A percentile compares a stretch with the other conserved stretches of the same genome.
Conservation (phyloP, 2,113 vertebrate species). For the Caracal caracal region DNA sequence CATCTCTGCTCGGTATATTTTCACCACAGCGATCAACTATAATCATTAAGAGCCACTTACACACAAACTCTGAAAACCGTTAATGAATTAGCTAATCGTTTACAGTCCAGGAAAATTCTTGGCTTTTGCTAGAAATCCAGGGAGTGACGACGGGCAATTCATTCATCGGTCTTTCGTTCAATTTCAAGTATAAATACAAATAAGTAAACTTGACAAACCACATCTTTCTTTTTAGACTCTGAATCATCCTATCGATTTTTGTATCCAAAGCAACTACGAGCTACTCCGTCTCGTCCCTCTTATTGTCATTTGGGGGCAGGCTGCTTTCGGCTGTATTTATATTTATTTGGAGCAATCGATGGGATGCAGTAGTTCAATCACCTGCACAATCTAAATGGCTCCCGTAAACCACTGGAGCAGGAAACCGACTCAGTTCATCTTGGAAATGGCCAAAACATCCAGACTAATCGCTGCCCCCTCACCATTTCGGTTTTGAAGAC, state of each 20-base stretch:
- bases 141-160: not conserved
- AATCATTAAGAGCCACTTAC: not conserved
- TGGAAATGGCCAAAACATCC: not conserved
- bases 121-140: not conserved
- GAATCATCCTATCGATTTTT: not conserved
- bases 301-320: not conserved
- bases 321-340: too few relatives aligned
- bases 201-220: not conserved
- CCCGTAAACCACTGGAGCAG: not conserved
- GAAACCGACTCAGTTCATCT: not conserved
- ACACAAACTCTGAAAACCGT: not conserved
- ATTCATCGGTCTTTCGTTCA: too few relatives aligned
- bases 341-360: not conserved
- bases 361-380: not conserved
- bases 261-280: rapidly evolving
- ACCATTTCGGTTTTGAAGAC: not conserved
- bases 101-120: not conserved
- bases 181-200: not conserved
- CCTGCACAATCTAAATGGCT: not conserved
- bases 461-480: too few relatives aligned
- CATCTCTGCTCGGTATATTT: rapidly evolving
- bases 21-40: too few relatives aligned
- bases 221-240: not conserved
- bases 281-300: not conserved
- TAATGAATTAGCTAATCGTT: not conserved